These are phyloP conservation scores for Nemurella pictetii DNA, from an alignment of 2,888 invertebrate species.

Conservation along the genomic window DNA sequence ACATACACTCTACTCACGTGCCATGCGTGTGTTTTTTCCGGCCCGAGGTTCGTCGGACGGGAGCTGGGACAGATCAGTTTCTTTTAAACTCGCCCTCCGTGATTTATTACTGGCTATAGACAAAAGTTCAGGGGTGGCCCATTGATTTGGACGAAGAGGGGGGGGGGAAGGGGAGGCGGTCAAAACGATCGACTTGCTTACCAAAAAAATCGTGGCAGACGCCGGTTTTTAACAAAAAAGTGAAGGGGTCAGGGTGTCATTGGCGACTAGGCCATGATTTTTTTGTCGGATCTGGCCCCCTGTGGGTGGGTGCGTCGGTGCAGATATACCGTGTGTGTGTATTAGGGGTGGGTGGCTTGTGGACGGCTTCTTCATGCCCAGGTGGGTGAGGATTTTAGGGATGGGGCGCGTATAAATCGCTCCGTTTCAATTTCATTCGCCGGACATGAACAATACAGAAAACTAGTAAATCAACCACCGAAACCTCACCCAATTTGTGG, in stretches of 20 bases:
- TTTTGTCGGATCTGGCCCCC: no score
- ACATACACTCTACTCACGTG: no score
- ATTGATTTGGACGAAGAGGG: constrained; percentile 1
- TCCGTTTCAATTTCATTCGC: neutral
- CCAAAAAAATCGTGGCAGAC: neutral
- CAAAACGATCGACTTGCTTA: neutral
- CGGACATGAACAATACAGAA: neutral
- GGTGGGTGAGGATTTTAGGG: no score
- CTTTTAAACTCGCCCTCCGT: neutral
- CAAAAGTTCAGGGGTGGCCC: constrained; percentile 14
- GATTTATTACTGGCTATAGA: constrained; percentile 2
- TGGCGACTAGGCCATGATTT: no score
- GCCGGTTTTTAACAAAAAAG: neutral
- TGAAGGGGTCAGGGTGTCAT: neutral
- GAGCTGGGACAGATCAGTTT: neutral
- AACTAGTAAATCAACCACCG: neutral
- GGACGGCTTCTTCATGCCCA: no score
- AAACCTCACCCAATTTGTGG: no score
- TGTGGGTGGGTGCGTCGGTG: no score
- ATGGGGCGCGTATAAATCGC: neutral
- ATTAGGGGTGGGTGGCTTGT: no score
- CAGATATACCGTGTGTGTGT: no score
- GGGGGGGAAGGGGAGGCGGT: constrained; percentile 7
- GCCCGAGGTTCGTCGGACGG: neutral
- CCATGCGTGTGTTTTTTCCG: neutral